A percentile compares a stretch with the other conserved stretches of the same genome.
These are phyloP conservation scores for Blastobasis lacticolella DNA, from an alignment of 2,888 invertebrate genomes.

Conservation along the genomic window DNA sequence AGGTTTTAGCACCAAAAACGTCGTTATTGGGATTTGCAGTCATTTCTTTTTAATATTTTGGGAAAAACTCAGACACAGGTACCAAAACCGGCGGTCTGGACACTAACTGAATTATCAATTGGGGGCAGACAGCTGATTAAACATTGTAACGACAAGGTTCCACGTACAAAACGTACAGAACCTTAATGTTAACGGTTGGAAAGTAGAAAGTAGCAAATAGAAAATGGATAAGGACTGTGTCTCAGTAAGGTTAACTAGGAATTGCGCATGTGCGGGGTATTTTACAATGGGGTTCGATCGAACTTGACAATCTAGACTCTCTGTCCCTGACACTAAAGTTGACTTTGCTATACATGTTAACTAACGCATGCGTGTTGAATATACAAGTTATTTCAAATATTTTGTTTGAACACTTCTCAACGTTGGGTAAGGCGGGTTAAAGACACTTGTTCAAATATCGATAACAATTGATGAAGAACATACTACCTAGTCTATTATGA, in stretches of 20 bases:
- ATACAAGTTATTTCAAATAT: slow-evolving; percentile 46
- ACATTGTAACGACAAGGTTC: slow-evolving; percentile 48
- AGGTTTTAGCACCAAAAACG: slow-evolving; percentile 16
- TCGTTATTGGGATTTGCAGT: slow-evolving; percentile 7
- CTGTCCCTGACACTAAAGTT: background rate
- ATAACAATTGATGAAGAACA: background rate
- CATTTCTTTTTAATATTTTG: slow-evolving; percentile 13
- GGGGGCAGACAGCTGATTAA: slow-evolving; percentile 66
- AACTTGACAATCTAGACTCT: no score
- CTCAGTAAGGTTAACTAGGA: slow-evolving; percentile 34
- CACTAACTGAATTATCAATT: slow-evolving; percentile 66
- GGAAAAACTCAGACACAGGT: slow-evolving; percentile 29
- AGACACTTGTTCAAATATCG: slow-evolving; percentile 34
- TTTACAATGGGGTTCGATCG: slow-evolving; percentile 30
- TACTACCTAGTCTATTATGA: no score
- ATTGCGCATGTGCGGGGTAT: slow-evolving; percentile 53
- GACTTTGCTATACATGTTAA: background rate
- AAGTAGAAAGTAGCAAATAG: slow-evolving; percentile 35
- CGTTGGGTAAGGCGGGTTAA: slow-evolving; percentile 43
- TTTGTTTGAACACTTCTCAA: slow-evolving; percentile 41
- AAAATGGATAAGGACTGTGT: slow-evolving; percentile 32
- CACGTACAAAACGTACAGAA: slow-evolving; percentile 33
- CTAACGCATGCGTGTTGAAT: slow-evolving; percentile 41
- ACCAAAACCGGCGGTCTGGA: slow-evolving; percentile 43
- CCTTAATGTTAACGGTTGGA: slow-evolving; percentile 36